Evolutionary conservation across 2,888 invertebrate genomes (phyloP).

Genomic region (Pachycephus smyrnensis): DNA sequence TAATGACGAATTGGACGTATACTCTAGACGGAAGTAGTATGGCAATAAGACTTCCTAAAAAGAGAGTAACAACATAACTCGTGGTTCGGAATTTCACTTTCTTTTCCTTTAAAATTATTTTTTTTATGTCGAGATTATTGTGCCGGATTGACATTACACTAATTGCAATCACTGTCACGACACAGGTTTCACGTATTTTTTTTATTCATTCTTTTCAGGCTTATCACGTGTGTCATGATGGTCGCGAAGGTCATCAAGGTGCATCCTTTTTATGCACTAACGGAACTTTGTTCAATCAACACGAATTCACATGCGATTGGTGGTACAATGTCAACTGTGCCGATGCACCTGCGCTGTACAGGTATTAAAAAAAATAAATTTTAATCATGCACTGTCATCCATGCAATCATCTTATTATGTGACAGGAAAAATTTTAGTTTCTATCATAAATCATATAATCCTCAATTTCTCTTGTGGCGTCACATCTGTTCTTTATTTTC

Average conservation of each 20-base stretch:
- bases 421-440: slow-evolving; percentile 6
- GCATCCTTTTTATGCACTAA: slow-evolving; percentile 88
- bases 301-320: slow-evolving; percentile 90
- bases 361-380: slow-evolving; percentile 68
- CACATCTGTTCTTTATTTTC: no score
- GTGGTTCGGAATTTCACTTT: neutral
- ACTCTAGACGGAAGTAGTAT: neutral
- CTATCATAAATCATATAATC: neutral
- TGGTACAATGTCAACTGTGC: slow-evolving; percentile 92
- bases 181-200: neutral
- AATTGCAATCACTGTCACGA: neutral
- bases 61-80: neutral
- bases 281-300: slow-evolving; percentile 88
- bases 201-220: slow-evolving; percentile 70
- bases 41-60: neutral
- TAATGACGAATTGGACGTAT: slow-evolving; percentile 4
- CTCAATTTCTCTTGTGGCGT: no score
- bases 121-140: slow-evolving; percentile 17
- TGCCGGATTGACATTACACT: neutral
- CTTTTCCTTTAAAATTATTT: slow-evolving; percentile 32
- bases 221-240: slow-evolving; percentile 89
- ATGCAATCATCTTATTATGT: neutral
- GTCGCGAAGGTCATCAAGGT: slow-evolving; percentile 86
- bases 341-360: slow-evolving; percentile 79
- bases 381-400: neutral